Base-by-base conservation (phyloP, 2,113 vertebrate genomes). In the Microcebus jonahi region DNA sequence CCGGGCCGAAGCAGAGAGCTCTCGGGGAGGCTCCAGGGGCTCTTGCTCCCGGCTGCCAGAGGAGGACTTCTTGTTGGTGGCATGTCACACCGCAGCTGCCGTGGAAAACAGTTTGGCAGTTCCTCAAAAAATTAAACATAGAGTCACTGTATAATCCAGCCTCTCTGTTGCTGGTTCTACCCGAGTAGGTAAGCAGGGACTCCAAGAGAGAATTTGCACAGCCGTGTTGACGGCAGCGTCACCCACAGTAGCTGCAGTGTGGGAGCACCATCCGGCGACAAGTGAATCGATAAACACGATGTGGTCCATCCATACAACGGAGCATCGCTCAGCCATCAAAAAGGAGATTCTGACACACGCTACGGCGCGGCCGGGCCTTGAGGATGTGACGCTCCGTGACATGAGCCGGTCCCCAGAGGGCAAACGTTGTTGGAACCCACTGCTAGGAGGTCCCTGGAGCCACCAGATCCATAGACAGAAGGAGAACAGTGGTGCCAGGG, bases 301-400 rank as follows among this genome's bases (percentile, higher is more conserved):
- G 42, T 45, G n/a, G 8, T 25, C 36, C 8, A 1, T 18, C 20
- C 4, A 9, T 0, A 3, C 0, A 1, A 5, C 0, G 29, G 68
- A 25, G 9, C 0, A 2, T 42, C 0, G 2, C 0, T 7, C 45
- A 50, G 42, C 70, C 76, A n/a, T 11, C 0, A 2, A 20, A 20
- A 67, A 59, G 65, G 5, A 13, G 9, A 5, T 15, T 2, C 21
- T 17, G 76, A 76, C 27, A 0, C 48, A 4, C 11, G 53, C 42
- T 5, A 1, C 45, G 2, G 0, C 25, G 0, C 0, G 23, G 50
- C 3, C 0, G 36, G 14, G 27, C n/a, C 6, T 2, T 0, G 21
- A 36, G 68, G 45, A 3, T 15, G 0, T 2, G 0, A 0, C 2
- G 13, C 84, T 50, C 17, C 2, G 20, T 4, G 59, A 82, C 2